phyloP scores from a whole-genome alignment of 2,888 invertebrate species.

The Pollenia angustigena region DNA sequence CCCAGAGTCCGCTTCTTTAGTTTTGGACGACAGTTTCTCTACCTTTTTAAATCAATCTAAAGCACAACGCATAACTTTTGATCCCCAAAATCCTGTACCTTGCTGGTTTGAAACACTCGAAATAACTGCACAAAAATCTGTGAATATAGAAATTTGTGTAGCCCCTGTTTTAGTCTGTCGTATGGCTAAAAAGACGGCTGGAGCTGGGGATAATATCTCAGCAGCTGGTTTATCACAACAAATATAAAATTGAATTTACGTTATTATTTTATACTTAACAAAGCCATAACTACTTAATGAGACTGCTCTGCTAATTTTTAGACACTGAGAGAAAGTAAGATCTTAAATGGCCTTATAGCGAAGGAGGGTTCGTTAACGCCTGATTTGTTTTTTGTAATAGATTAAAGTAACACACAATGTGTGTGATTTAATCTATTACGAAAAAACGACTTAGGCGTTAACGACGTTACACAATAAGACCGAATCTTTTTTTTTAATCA shows the following conservation, averaged over 20 bases:
- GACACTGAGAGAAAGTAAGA: background rate
- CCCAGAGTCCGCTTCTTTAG: constrained; percentile 85
- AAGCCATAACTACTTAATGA: constrained; percentile 67
- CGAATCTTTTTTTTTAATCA: constrained; percentile 24
- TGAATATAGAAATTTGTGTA: constrained; percentile 88
- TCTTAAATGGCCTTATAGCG: too few species aligned
- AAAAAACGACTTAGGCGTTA: too few species aligned
- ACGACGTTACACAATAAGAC: background rate
- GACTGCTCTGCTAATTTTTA: constrained; percentile 47
- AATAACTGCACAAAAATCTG: constrained; percentile 71
- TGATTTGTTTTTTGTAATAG: too few species aligned
- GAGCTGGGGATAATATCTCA: constrained; percentile 94
- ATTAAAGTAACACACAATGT: too few species aligned
- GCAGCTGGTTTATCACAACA: constrained; percentile 93
- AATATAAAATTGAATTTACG: constrained; percentile 80
- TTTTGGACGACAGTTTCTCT: constrained; percentile 93
- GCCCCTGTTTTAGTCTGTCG: constrained; percentile 94
- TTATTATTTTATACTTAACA: constrained; percentile 30
- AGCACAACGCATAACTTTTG: constrained; percentile 87
- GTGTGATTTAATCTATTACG: too few species aligned
- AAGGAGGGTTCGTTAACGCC: too few species aligned
- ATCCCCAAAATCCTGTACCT: constrained; percentile 90
- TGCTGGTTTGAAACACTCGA: constrained; percentile 90
- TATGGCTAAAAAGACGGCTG: constrained; percentile 91
- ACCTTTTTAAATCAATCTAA: constrained; percentile 86